phyloP scores from a whole-genome alignment of 2,888 invertebrate genomes.

The Oscheius sp. region DNA sequence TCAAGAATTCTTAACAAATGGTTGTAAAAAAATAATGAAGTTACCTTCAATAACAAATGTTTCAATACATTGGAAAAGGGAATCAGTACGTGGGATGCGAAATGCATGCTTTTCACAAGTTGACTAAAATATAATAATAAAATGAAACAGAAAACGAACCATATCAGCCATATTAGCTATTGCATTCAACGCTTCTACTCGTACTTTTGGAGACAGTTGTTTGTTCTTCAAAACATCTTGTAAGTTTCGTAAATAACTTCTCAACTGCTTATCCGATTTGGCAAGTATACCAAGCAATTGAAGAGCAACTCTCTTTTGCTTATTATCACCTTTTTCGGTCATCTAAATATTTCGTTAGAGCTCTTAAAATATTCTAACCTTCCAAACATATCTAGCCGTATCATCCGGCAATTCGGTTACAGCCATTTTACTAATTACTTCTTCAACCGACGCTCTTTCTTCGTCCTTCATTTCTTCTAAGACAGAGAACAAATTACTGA shows the following conservation, averaged over 20 bases:
- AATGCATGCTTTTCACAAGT: slow-evolving; percentile 16
- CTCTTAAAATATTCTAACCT: background rate
- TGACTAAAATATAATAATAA: background rate
- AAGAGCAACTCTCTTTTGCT: slow-evolving; percentile 7
- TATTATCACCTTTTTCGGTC: background rate
- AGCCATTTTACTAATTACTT: slow-evolving; percentile 44
- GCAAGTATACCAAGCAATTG: slow-evolving; percentile 6
- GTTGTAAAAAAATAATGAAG: background rate
- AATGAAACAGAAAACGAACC: too few relatives aligned
- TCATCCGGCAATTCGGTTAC: slow-evolving; percentile 1
- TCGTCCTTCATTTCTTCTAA: slow-evolving; percentile 33
- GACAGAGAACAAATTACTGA: slow-evolving; percentile 40
- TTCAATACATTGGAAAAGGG: slow-evolving; percentile 39
- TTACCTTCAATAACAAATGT: slow-evolving; percentile 39
- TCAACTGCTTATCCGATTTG: slow-evolving; percentile 19
- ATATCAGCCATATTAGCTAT: slow-evolving; percentile 25
- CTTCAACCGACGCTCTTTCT: slow-evolving; percentile 44
- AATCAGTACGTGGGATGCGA: slow-evolving; percentile 39
- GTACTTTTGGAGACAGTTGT: slow-evolving; percentile 1
- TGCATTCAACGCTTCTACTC: slow-evolving; percentile 26
- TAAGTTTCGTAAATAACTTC: slow-evolving; percentile 34
- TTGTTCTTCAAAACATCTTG: slow-evolving; percentile 37
- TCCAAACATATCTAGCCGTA: slow-evolving; percentile 20
- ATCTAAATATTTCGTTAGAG: background rate
- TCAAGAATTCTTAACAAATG: slow-evolving; percentile 9